Base-by-base conservation (phyloP, 2,888 invertebrate species). In the Ditula angustiorana region DNA sequence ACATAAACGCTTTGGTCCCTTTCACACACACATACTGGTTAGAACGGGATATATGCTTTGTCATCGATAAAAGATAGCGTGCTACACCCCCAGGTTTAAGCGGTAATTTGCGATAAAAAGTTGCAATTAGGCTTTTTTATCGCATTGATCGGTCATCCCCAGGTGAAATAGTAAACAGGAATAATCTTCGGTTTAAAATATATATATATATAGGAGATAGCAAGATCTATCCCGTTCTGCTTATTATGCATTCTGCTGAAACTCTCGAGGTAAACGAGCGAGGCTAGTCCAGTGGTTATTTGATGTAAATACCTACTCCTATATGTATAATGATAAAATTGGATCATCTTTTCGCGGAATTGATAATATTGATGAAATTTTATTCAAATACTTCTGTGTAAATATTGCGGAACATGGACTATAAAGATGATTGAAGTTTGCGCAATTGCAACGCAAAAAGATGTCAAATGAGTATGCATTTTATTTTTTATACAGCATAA, bases 401-500 rank as follows among this genome's bases (percentile, higher is more conserved):
- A 47, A 37, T 62, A 56, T 41, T 56, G 0, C 0, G 41, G 41
- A 2, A 19, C 41, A 41, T 8, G 41, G 19, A 19, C 41, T 41
- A 41, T 2, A 41, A 26, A 26, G 19, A 41, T n/a, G 41, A 10
- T 41, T 19, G 19, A 41, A 41, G 16, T 19, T 19, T 19, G 41
- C 19, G 41, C 19, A 4, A 35, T 37, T n/a, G n/a, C n/a, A 50
- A 28, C 37, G 41, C 21, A 50, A 49, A 41, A 13, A 60, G 19
- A 47, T 35, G 28, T 37, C 8, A 44, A 44, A 41, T 26, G 30
- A 28, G 47, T 37, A 62, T 16, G 50, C 63, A 63, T 57, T 63
- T 63, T 63, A 63, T 30, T 57, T 53, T 63, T 57, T 63, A 57
- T 50, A 63, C 21, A 49, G 16, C 44, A 47, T 55, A 16, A 44